Evolutionary conservation across 2,888 invertebrate genomes (phyloP).

Genomic region (Cantharis nigra): DNA sequence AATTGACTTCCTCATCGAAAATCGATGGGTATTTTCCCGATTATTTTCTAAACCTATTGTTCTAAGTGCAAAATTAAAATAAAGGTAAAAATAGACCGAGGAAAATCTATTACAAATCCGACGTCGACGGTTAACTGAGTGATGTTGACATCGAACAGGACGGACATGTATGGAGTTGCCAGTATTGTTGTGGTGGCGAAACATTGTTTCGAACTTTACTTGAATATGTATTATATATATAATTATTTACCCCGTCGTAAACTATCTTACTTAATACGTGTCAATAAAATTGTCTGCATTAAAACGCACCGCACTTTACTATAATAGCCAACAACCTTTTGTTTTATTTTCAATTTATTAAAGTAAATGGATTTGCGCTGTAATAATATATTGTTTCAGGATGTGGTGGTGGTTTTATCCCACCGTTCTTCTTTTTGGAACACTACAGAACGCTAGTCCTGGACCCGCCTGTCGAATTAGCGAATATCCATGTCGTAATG

Average conservation of each 20-base stretch:
- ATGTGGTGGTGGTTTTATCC: slow-evolving; percentile 46
- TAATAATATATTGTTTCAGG: slow-evolving; percentile 38
- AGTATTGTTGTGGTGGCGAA: not conserved
- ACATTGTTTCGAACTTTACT: not conserved
- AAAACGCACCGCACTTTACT: not conserved
- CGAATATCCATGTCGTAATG: slow-evolving; percentile 75
- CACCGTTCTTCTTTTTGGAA: slow-evolving; percentile 21
- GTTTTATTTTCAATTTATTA: not conserved
- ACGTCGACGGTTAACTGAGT: not conserved
- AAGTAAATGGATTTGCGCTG: not conserved
- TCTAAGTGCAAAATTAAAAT: not conserved
- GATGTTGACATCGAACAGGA: not conserved
- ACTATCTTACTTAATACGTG: not conserved
- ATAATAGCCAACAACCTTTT: not conserved
- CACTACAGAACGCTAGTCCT: slow-evolving; percentile 43
- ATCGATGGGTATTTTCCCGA: not conserved
- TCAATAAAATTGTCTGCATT: not conserved
- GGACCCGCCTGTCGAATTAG: slow-evolving; percentile 74
- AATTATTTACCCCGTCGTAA: not conserved
- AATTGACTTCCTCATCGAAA: not conserved
- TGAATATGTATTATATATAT: not conserved
- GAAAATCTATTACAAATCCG: not conserved
- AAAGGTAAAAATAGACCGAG: not conserved
- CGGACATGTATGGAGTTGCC: not conserved
- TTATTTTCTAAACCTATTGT: not conserved